Base-by-base conservation (phyloP, 2,797 vertebrate species). In the Hipposideros larvatus region DNA sequence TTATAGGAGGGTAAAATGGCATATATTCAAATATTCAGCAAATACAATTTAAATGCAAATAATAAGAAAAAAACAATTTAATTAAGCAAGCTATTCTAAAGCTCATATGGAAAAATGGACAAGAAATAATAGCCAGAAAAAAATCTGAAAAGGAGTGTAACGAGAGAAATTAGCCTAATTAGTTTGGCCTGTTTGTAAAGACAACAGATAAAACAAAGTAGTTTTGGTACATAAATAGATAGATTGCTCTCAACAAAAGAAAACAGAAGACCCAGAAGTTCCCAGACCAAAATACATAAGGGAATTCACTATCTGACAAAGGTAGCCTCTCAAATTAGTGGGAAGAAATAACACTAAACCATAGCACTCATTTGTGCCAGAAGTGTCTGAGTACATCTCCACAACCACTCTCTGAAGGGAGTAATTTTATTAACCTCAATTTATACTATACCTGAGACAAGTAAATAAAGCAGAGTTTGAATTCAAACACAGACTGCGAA, bases 41-140 rank as follows among this genome's bases (percentile, higher is more conserved):
- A 94, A 43, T 80, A 46, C 1, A 70, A 84, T 53, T 85, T 87
- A 96, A 95, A 57, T 57, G 24, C 43, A 95, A 68, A 53, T 83
- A 93, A 59, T 80, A 59, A 59, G 61, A 63, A 74, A 15, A 59
- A 70, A 19, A 10, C 11, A 24, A 57, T 48, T 92, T 78, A 48
- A 59, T 90, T 78, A 48, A 59, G 53, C 75, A 92, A 90, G 21
- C 28, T 87, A 65, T 87, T 87, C 24, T 85, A 51, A 46, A 80
- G 41, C 66, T 87, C 41, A 53, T 65, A 7, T 37, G 43, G 63
- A 75, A 93, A 95, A 90, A 71, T 66, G 46, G 34, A 22, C 37
- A n/a, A 91, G 59, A 95, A 87, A 92, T 11, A 28, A 65, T 53
- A 84, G 28, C 16, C 57, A 93, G n/a, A 71, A 70, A 85, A 37